A percentile compares a stretch with the other conserved stretches of the same genome.
These are phyloP conservation scores for Pocillopora meandrina DNA, from an alignment of 92 coral and sea anemone species.

Conservation along the genomic window DNA sequence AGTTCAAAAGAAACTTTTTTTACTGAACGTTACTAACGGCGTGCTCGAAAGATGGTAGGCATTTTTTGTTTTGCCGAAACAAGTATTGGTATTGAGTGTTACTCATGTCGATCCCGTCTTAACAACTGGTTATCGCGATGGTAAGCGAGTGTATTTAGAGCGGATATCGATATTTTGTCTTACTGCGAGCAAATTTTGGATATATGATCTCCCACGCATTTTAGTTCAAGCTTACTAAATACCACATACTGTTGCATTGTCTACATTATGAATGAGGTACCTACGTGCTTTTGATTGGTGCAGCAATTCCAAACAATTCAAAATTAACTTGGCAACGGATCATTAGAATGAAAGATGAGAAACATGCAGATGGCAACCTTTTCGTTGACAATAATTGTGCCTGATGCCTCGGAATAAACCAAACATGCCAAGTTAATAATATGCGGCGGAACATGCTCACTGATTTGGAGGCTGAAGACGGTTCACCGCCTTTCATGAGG, in stretches of 20 bases:
- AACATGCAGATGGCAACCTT: neutral
- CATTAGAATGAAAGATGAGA: neutral
- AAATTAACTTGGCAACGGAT: constrained; percentile 25
- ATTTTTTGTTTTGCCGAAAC: too few species aligned
- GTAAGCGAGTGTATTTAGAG: neutral
- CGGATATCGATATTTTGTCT: neutral
- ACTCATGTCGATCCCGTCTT: neutral
- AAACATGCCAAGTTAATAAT: constrained; percentile 11
- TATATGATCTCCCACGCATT: neutral
- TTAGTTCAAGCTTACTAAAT: neutral
- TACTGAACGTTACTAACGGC: neutral
- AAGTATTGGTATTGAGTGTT: neutral
- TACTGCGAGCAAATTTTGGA: neutral
- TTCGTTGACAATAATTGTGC: neutral
- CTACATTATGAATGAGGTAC: neutral
- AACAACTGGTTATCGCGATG: neutral
- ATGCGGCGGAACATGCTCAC: neutral
- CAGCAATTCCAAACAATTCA: neutral
- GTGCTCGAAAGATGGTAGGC: neutral
- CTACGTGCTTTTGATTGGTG: constrained; percentile 2
- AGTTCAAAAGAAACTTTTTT: neutral
- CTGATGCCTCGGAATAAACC: neutral
- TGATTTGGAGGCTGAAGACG: neutral
- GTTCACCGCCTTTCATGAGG: constrained; percentile 13
- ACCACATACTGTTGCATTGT: constrained; percentile 21